phyloP scores from a whole-genome alignment of 2,113 vertebrate genomes.

The Microcebus lehilahytsara region DNA sequence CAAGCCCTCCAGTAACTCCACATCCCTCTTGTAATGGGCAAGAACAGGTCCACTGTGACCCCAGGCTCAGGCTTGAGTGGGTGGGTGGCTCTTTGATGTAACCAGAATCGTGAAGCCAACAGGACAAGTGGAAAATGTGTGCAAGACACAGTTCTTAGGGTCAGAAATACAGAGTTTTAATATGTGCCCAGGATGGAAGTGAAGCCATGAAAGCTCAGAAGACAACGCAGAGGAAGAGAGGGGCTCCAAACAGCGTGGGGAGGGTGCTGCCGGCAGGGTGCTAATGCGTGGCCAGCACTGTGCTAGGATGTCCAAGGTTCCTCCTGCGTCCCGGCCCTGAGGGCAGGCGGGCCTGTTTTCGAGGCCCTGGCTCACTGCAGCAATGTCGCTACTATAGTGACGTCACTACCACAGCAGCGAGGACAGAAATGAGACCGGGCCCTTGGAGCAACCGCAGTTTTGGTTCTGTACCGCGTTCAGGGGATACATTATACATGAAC shows the following conservation, averaged over 20 bases:
- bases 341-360: neutral
- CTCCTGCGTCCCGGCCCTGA: neutral
- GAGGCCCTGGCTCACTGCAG: neutral
- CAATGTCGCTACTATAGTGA: neutral
- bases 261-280: fast-evolving
- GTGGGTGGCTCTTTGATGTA: neutral
- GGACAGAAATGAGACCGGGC: neutral
- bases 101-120: neutral
- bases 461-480: neutral
- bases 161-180: neutral
- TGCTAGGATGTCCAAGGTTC: neutral
- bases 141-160: neutral
- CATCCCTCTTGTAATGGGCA: neutral
- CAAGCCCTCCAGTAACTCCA: neutral
- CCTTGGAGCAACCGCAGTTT: neutral
- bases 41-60: neutral
- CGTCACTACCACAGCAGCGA: neutral
- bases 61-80: neutral
- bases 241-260: fast-evolving
- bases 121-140: neutral
- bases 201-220: neutral
- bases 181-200: neutral
- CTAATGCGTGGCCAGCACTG: neutral
- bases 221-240: neutral
- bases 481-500: neutral